Conservation (phyloP, 2,113 vertebrate genomes). For the Myotis brandtii region DNA sequence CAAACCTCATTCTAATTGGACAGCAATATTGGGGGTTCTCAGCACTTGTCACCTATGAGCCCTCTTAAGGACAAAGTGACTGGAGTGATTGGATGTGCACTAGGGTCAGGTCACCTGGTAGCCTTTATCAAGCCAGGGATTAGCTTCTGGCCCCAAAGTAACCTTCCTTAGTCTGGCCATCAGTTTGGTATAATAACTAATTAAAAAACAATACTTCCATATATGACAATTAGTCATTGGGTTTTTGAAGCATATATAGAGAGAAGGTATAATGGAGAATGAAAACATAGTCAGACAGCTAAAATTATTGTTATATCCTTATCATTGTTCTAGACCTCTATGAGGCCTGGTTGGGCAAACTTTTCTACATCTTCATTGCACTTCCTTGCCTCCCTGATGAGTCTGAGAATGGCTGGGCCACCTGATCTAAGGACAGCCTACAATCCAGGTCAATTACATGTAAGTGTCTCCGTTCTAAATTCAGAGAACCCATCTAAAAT, state of each 20-base stretch:
- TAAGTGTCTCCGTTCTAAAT: neutral
- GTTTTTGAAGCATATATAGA: neutral
- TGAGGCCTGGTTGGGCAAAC: neutral
- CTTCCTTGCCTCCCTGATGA: neutral
- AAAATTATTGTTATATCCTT: neutral
- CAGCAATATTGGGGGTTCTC: neutral
- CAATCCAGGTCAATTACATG: fast-evolving
- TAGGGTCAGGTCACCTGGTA: neutral
- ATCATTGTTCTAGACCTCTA: neutral
- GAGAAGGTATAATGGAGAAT: neutral
- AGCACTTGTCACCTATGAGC: neutral
- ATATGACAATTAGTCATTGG: neutral
- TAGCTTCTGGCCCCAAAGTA: neutral
- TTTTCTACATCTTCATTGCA: no score
- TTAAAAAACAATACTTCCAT: neutral
- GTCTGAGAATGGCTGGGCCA: neutral
- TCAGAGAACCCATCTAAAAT: neutral
- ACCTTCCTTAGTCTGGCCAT: neutral
- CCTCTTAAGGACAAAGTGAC: neutral
- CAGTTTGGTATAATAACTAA: neutral
- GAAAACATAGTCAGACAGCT: neutral
- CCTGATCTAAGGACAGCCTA: neutral
- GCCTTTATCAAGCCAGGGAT: neutral
- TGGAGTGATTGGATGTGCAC: neutral
- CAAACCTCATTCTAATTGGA: neutral